Evolutionary conservation across 2,113 vertebrate genomes (phyloP), one percentile per base, ranked within the genome.

Genomic region (Aphelocoma coerulescens): DNA sequence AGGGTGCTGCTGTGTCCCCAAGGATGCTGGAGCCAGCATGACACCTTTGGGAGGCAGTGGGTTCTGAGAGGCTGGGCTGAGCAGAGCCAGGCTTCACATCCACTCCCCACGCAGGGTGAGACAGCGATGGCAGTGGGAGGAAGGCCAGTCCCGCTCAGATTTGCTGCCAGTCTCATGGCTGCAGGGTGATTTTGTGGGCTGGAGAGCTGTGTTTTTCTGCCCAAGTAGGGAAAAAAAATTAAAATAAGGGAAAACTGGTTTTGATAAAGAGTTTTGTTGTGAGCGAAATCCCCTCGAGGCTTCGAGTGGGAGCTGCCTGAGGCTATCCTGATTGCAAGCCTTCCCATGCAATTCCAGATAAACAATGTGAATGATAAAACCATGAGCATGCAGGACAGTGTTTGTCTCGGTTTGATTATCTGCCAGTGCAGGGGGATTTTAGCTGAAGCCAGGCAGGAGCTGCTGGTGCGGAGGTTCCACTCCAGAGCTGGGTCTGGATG

Each of bases 341-440:
- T 91, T 97, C 66, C 94, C 44, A 3, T 78, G 91, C 94, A 95
- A 89, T 96, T 96, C 71, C 91, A 94, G 93, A 89, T 95, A 89
- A 94, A 91, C 94, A 95, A 15, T 74, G 95, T 59, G 89, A 91
- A 59, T 74, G 91, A 59, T 79, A 94, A 94, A 67, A 55, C 21
- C 39, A 16, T 15, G 95, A 91, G 89, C 69, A 32, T 59, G 62
- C 41, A 51, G 79, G 82, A 75, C 88, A 18, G 9, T 3, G 63
- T 94, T 94, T 85, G 19, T 74, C 54, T 67, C 11, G 16, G 13
- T 85, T 94, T 96, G 88, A 55, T 92, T 88, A 48, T 92, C 89
- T 1, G 1, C 66, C 61, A 27, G 57, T 51, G 59, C 69, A 4
- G 14, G 23, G 37, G 62, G 68, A 67, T 81, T 67, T 91, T n/a